Conservation (phyloP, 2,113 vertebrate genomes). For the Edolisoma coerulescens region DNA sequence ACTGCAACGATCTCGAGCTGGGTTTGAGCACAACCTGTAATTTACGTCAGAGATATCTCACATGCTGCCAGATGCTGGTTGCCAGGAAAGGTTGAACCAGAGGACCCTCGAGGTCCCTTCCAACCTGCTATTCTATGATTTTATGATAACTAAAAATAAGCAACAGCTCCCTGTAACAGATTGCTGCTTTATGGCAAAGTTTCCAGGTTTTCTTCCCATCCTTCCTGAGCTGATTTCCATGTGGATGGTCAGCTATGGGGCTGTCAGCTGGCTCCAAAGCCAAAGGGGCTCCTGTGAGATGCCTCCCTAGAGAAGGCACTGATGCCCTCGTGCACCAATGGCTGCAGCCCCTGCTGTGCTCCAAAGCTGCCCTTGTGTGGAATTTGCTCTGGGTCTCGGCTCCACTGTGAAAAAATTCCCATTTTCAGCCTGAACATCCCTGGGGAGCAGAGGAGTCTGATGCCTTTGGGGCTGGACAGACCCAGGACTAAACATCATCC, state of each 20-base stretch:
- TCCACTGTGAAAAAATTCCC: background rate
- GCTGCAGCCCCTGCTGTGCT: background rate
- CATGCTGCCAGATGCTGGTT: background rate
- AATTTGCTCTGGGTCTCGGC: background rate
- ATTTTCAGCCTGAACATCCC: background rate
- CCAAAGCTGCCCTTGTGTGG: background rate
- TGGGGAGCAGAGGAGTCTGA: background rate
- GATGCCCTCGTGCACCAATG: background rate
- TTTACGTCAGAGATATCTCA: background rate
- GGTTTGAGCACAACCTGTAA: background rate
- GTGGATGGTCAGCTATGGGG: background rate
- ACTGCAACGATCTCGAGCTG: background rate
- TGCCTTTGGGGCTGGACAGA: background rate
- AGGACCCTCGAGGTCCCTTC: background rate
- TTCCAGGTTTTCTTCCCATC: background rate
- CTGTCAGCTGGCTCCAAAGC: background rate
- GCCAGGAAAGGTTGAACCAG: background rate
- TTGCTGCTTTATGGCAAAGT: background rate
- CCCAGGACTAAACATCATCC: background rate
- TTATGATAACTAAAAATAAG: background rate
- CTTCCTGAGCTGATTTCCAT: background rate
- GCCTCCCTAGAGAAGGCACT: background rate
- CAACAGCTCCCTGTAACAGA: background rate
- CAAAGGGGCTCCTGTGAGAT: background rate
- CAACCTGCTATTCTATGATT: background rate